phyloP scores from a whole-genome alignment of 1,140 invertebrate genomes.

The Homarus americanus region DNA sequence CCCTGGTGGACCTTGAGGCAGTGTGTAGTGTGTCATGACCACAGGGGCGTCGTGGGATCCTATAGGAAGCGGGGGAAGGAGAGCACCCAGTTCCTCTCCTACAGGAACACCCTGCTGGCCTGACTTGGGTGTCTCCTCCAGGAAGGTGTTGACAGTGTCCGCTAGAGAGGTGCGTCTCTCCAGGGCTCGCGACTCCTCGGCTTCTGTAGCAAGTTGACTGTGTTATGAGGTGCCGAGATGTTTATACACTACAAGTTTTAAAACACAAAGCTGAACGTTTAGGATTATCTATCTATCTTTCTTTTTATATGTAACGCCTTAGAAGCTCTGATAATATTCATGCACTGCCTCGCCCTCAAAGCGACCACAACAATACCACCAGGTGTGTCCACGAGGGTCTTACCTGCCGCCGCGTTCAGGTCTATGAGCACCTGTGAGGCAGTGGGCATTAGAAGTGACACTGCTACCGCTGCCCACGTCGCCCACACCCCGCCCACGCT shows the following conservation, averaged over 20 bases:
- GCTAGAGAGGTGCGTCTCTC: background rate
- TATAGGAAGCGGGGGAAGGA: background rate
- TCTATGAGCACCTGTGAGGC: background rate
- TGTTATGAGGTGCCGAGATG: background rate
- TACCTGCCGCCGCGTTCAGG: background rate
- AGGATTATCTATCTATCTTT: background rate
- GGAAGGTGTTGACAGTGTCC: constrained; percentile 22
- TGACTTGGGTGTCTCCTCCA: background rate
- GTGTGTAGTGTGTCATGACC: constrained; percentile 10
- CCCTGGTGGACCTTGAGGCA: background rate
- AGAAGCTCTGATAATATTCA: too few relatives aligned
- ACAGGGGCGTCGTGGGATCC: background rate
- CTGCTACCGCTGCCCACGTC: too few relatives aligned
- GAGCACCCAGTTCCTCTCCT: background rate
- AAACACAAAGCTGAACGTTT: background rate
- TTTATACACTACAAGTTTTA: background rate
- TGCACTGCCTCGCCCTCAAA: too few relatives aligned
- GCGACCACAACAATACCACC: background rate
- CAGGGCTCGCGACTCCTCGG: constrained; percentile 9
- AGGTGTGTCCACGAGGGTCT: background rate
- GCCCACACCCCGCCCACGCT: background rate
- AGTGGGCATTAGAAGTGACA: background rate
- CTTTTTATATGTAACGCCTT: background rate
- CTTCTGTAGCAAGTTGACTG: background rate
- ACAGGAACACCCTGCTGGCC: constrained; percentile 11